Evolutionary conservation across 1,140 invertebrate genomes (phyloP).

Genomic region (Spodoptera frugiperda): DNA sequence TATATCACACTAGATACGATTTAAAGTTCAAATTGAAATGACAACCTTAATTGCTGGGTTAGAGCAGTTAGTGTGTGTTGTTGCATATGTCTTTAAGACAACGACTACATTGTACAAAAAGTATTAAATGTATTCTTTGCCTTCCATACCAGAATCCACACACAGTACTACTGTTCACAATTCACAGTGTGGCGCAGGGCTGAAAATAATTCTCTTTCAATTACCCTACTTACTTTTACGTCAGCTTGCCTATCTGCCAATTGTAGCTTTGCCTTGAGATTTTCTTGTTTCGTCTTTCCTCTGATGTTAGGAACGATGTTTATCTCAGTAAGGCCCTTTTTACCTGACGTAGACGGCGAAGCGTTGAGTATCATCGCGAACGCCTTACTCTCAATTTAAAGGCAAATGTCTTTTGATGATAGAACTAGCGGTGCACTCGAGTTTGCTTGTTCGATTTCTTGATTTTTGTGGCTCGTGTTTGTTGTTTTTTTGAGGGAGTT

Average conservation of each 20-base stretch:
- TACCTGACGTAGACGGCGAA: constrained; percentile 22
- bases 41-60: too few relatives aligned
- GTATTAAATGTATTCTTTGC: too few relatives aligned
- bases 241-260: constrained; percentile 33
- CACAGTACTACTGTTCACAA: background rate
- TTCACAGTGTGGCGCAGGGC: background rate
- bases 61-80: too few relatives aligned
- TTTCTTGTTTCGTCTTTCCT: constrained; percentile 42
- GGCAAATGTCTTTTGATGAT: background rate
- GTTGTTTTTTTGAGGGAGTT: background rate
- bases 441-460: background rate
- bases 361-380: constrained; percentile 5
- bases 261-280: constrained; percentile 36
- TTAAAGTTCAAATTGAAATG: too few relatives aligned
- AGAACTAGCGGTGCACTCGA: background rate
- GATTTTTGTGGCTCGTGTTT: background rate
- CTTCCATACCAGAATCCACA: background rate
- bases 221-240: constrained; percentile 42
- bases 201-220: constrained; percentile 47
- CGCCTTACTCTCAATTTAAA: constrained; percentile 3
- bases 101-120: too few relatives aligned
- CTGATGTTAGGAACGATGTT: constrained; percentile 22
- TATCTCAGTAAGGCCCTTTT: constrained; percentile 27
- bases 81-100: too few relatives aligned
- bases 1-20: too few relatives aligned